Evolutionary conservation across 2,797 vertebrate species (phyloP), one percentile per base, ranked within the genome.

Genomic region (Macrochelys suwanniensis): DNA sequence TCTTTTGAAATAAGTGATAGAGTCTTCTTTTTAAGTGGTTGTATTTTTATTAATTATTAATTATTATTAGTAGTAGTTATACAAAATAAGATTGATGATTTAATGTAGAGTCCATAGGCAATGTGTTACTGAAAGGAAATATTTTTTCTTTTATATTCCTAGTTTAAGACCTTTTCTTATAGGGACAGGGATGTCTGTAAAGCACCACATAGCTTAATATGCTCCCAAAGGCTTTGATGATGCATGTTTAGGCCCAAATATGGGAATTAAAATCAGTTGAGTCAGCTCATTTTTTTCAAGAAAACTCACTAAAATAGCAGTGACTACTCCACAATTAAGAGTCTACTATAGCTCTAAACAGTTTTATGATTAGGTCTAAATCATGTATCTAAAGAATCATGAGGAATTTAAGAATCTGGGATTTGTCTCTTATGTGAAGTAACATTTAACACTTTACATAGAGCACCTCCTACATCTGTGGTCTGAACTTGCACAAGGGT

Each of bases 291-390:
- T 33, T 83, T 93, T 51, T 81, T 83, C 31, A 80, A 12, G 37
- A 90, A 88, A 93, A 82, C 17, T 84, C 42, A 54, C 1, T 83
- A 83, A 86, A 85, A 74, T 59, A 47, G 0, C 65, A 71, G 42
- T 89, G 53, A 42, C 3, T 47, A 31, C 79, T 11, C 82, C 11
- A 17, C 10, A 77, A 50, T 79, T 71, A 80, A 82, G 5, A 83
- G 57, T 33, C 6, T 88, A 31, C 84, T 85, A 61, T 8, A 71
- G 1, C 19, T 53, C 3, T 65, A 85, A 17, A 26, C 8, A 87
- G 81, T 85, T 81, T 91, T 87, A 87, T 65, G 7, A 65, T 54
- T 88, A 12, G 13, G 11, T 92, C 85, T 71, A 87, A 81, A 7
- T 82, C 28, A 3, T 1, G 3, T 78, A 77, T n/a, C 28, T 92